A percentile compares a stretch with the other conserved stretches of the same genome.
Evolutionary conservation across 1,140 invertebrate species (phyloP).

Genomic region (Hydropsyche tenuis): DNA sequence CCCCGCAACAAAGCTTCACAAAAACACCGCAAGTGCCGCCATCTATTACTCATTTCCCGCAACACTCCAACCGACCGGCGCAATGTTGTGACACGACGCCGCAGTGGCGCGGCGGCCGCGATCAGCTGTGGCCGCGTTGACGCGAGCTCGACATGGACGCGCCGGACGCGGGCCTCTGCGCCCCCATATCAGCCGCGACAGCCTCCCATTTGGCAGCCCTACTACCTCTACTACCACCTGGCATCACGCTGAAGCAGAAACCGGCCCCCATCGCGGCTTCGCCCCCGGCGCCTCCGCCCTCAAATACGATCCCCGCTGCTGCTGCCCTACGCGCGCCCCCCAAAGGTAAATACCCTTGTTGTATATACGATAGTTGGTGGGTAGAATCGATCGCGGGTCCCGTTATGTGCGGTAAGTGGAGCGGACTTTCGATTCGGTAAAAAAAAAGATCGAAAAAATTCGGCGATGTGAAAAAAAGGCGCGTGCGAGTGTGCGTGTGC

Average conservation of each 20-base stretch:
- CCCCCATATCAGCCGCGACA: neutral
- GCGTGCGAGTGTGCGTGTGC: too few relatives aligned
- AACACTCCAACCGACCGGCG: too few relatives aligned
- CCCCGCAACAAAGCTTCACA: too few relatives aligned
- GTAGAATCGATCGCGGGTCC: too few relatives aligned
- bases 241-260: slow-evolving; percentile 3
- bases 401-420: too few relatives aligned
- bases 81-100: neutral
- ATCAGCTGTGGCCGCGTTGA: slow-evolving; percentile 11
- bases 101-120: slow-evolving; percentile 20
- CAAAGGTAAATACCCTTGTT: too few relatives aligned
- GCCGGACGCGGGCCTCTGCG: neutral
- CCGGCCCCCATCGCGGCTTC: neutral
- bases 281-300: neutral
- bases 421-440: too few relatives aligned
- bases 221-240: neutral
- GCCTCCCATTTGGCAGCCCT: neutral
- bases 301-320: neutral
- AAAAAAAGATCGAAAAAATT: too few relatives aligned
- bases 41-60: neutral
- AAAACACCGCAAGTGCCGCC: neutral
- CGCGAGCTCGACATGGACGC: slow-evolving; percentile 1
- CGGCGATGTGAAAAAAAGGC: too few relatives aligned
- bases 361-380: too few relatives aligned
- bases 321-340: neutral